A percentile compares a stretch with the other conserved stretches of the same genome.
Evolutionary conservation across 1,140 invertebrate genomes (phyloP).

Genomic region (Drosophila neocordata): DNA sequence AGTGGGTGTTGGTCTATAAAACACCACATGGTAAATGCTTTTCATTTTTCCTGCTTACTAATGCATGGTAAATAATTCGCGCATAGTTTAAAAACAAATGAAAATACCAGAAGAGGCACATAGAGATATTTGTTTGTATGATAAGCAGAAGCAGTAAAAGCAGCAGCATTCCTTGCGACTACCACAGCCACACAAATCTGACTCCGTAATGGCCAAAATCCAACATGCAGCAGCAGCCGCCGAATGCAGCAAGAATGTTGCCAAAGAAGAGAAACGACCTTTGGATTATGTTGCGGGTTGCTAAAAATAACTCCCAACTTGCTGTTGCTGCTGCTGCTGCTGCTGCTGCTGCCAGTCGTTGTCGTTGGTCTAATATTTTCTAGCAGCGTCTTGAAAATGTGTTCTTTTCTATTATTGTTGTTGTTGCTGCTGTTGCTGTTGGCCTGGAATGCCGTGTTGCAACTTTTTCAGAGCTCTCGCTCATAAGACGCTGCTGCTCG

Average conservation of each 20-base stretch:
- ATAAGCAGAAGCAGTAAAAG: constrained; percentile 23
- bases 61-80: constrained; percentile 14
- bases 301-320: constrained; percentile 73
- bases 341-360: constrained; percentile 26
- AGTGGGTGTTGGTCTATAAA: no score
- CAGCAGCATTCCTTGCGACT: constrained; percentile 37
- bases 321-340: background rate
- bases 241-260: constrained; percentile 46
- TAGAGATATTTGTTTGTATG: no score
- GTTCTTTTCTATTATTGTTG: background rate
- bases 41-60: background rate
- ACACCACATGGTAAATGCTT: no score
- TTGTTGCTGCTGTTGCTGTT: constrained; percentile 45
- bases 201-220: constrained; percentile 46
- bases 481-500: background rate
- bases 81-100: constrained; percentile 45
- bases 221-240: constrained; percentile 10
- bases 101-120: constrained; percentile 23
- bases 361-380: constrained; percentile 66
- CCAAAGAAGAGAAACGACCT: constrained; percentile 69
- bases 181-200: constrained; percentile 33
- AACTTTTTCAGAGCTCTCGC: constrained; percentile 58
- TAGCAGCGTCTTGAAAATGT: constrained; percentile 46
- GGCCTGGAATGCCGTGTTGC: constrained; percentile 76
- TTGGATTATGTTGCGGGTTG: constrained; percentile 58